Conservation (phyloP, 2,888 invertebrate species). For the Tachina lurida region DNA sequence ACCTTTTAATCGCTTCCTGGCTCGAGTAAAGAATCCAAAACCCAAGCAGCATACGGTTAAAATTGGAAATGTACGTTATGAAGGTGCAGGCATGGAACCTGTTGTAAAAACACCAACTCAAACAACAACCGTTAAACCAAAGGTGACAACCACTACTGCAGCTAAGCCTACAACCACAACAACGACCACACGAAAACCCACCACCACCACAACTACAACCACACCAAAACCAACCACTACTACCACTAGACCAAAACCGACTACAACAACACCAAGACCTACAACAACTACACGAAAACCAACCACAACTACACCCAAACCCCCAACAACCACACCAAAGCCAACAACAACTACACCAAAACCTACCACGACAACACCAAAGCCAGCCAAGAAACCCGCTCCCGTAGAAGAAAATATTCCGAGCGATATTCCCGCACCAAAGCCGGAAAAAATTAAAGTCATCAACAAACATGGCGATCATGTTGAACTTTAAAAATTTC, state of each 20-base stretch:
- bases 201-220: constrained; percentile 74
- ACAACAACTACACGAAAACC: constrained; percentile 75
- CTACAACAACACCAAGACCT: constrained; percentile 72
- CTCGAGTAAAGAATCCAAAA: constrained; percentile 85
- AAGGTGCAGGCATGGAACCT: constrained; percentile 79
- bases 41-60: constrained; percentile 76
- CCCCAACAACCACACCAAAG: constrained; percentile 68
- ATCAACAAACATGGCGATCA: constrained; percentile 85
- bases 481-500: constrained; percentile 79
- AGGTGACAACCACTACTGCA: constrained; percentile 49
- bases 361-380: constrained; percentile 43
- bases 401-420: constrained; percentile 85
- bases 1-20: constrained; percentile 87
- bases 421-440: constrained; percentile 84
- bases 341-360: constrained; percentile 74
- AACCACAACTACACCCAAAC: constrained; percentile 73
- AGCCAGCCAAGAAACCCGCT: constrained; percentile 75
- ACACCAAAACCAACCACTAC: constrained; percentile 69
- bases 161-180: constrained; percentile 72
- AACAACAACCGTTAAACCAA: constrained; percentile 73
- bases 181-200: constrained; percentile 73
- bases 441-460: constrained; percentile 85
- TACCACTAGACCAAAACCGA: constrained; percentile 66
- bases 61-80: constrained; percentile 80
- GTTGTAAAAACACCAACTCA: constrained; percentile 74